Evolutionary conservation across 1,140 invertebrate species (phyloP).

Genomic region (Charaxes varanes): DNA sequence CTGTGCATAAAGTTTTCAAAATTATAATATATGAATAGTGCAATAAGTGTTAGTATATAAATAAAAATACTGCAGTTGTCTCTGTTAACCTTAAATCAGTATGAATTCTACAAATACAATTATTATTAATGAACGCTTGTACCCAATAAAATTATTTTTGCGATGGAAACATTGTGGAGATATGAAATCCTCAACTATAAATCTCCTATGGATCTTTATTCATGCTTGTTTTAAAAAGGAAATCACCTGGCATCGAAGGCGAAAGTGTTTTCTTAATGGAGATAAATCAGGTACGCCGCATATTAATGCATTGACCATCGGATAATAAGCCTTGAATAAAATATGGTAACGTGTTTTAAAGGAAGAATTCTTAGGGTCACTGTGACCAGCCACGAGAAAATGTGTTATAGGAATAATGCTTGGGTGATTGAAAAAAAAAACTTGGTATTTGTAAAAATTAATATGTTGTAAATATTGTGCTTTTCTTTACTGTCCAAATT

Average conservation of each 20-base stretch:
- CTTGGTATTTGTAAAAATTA: no score
- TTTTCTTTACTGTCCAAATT: no score
- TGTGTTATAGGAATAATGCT: not conserved
- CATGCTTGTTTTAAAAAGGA: not conserved
- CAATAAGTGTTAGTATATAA: no score
- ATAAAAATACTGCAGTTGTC: no score
- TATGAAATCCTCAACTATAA: not conserved
- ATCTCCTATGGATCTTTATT: not conserved
- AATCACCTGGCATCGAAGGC: conserved; percentile 10
- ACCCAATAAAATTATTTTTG: no score
- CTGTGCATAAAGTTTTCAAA: no score
- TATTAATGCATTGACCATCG: conserved; percentile 14
- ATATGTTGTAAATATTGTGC: no score
- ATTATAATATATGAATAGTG: no score
- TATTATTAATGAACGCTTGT: not conserved
- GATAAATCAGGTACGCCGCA: conserved; percentile 10
- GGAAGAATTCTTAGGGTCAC: conserved; percentile 13
- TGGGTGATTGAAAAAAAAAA: no score
- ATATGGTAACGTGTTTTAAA: conserved; percentile 21
- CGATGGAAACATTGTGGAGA: not conserved
- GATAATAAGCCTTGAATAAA: conserved; percentile 13
- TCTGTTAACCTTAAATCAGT: no score
- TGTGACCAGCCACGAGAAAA: not conserved
- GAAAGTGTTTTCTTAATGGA: conserved; percentile 15
- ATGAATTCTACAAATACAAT: no score